phyloP scores from a whole-genome alignment of 2,113 vertebrate species.

The Oreochromis niloticus region DNA sequence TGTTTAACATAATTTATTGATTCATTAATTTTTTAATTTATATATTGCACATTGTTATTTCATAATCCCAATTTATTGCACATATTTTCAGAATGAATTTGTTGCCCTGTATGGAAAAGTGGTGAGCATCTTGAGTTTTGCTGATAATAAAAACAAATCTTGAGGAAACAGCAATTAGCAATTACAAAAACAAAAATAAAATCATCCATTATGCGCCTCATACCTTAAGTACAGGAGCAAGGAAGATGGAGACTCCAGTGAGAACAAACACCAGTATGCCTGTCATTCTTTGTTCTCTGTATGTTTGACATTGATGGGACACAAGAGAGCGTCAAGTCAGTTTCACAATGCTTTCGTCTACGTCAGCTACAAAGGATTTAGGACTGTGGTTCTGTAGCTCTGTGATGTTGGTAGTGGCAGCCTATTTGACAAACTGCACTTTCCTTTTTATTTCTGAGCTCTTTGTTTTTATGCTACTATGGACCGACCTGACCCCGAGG shows the following conservation, averaged over 20 bases:
- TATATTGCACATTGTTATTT: not conserved
- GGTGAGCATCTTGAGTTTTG: not conserved
- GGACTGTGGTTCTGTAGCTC: not conserved
- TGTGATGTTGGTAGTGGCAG: not conserved
- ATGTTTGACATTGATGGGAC: not conserved
- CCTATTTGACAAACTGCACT: not conserved
- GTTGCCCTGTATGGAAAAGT: not conserved
- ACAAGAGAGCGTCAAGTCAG: not conserved
- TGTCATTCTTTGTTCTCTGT: slow-evolving; percentile 86
- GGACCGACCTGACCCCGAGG: slow-evolving; percentile 87
- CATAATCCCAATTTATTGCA: not conserved
- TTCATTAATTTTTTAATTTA: not conserved
- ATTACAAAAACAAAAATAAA: not conserved
- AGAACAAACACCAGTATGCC: slow-evolving; percentile 91
- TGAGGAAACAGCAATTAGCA: not conserved
- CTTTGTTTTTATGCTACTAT: not conserved
- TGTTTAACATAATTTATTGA: not conserved
- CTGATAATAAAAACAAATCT: not conserved
- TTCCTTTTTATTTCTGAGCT: not conserved
- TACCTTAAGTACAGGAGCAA: slow-evolving; percentile 93
- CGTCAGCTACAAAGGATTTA: not conserved
- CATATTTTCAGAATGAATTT: not conserved
- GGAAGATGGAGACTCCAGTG: slow-evolving; percentile 91
- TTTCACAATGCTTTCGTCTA: not conserved
- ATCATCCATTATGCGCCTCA: not conserved